Evolutionary conservation across 23 tunicate species (phyloP), one percentile per base, ranked within the genome.

Genomic region (Diplosoma virens): DNA sequence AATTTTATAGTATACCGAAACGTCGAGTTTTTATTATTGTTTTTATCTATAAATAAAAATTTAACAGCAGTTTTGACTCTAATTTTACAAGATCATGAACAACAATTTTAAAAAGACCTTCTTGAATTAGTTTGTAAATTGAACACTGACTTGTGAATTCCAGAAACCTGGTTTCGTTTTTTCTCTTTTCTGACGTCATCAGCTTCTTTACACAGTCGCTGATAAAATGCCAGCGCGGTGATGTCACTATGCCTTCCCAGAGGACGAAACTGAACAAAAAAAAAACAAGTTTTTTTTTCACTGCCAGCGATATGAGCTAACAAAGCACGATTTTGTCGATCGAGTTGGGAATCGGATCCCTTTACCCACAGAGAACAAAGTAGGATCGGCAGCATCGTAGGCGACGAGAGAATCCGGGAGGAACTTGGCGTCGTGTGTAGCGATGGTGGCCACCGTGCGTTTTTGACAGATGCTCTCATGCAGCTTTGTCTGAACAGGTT

Each of bases 401-500:
- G 21, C 3, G 0, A 92, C 82, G 6, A 37, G 22, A 2, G 92
- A 75, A 4, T 46, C 61, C 0, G 54, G 69, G 48, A 92, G 11
- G 17, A 68, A 48, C 33, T 63, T 56, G 65, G 80, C 33, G 66
- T 92, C 97, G 66, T 92, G 97, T 25, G 97, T 85, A 18, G 92
- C 97, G 36, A 92, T 92, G 21, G 97, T 85, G 24, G 92, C 97
- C 1, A 81, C 54, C 16, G 97, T 85, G 14, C 97, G 72, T 68
- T 80, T 92, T 0, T 37, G 87, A 48, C 97, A 92, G 58, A 75
- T 59, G 24, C 81, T 87, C 25, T 85, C 91, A 70, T 92, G 97
- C 21, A 92, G 33, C 61, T 83, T 80, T 0, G 91, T 92, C 92
- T 92, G 46, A 0, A 56, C 25, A 56, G 21, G 50, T 41, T 7